Evolutionary conservation across 1,140 invertebrate genomes (phyloP), one percentile per base, ranked within the genome.

Genomic region (Monochamus saltuarius): DNA sequence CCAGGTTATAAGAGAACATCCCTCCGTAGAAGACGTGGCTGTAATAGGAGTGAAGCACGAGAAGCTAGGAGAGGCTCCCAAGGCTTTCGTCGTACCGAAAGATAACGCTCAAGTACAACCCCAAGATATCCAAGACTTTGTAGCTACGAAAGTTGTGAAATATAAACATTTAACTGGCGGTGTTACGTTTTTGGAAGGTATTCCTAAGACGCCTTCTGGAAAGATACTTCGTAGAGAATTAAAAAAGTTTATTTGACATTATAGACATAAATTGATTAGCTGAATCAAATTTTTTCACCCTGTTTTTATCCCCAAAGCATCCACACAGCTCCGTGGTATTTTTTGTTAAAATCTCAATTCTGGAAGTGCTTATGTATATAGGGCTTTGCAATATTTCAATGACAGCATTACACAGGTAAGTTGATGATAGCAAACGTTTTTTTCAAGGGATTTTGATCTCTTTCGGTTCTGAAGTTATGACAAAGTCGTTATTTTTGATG

Each of bases 21-120:
- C 84, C 0, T 80, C 73, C 0, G 81, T 93, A 1, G 69, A 77
- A 35, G 87, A 90, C 61, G 85, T 79, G 1, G 87, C 83, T 0
- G 89, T 92, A 1, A 78, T 89, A 19, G 87, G 87, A 10, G 56
- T 89, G 36, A 82, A 85, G 0, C 78, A 91, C 62, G 72, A 78
- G 8, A 73, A 78, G 7, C 78, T 79, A 58, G 85, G 84, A 1
- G 87, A 92, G 62, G 69, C 85, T 11, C 85, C 87, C 0, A 77
- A 82, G 36, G 89, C 87, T 4, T 85, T 86, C 38, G 77, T 92
- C 1, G 83, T 87, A 1, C 80, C 49, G 37, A 43, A 58, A 36
- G 35, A 29, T 10, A 49, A 40, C 6, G n/a, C 0, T 67, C 66
- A 8, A 64, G 11, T 64, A 36, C 55, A 52, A 9, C 22, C 42